These are phyloP conservation scores for Thymelicus sylvestris DNA, from an alignment of 2,888 invertebrate genomes.

Conservation along the genomic window DNA sequence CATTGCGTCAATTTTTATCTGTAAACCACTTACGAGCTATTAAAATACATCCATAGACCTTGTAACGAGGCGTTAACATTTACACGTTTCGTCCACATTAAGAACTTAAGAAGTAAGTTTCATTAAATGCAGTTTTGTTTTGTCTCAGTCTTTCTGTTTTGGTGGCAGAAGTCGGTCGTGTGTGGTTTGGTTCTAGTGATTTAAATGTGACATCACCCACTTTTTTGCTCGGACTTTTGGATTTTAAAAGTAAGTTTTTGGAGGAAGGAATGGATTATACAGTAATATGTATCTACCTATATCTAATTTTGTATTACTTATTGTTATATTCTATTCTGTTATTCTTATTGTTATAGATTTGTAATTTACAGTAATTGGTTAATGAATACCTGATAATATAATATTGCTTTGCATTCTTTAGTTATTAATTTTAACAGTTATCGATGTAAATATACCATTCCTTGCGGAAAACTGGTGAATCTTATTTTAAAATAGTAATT, in stretches of 20 bases:
- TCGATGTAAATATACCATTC: too few relatives aligned
- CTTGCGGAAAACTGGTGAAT: too few relatives aligned
- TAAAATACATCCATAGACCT: conserved; percentile 13
- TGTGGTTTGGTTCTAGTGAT: conserved; percentile 7
- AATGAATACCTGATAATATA: too few relatives aligned
- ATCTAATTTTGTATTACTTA: too few relatives aligned
- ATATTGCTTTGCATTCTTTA: too few relatives aligned
- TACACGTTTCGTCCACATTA: conserved; percentile 11
- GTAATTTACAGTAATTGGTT: too few relatives aligned
- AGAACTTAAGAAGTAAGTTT: conserved; percentile 4
- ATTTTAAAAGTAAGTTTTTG: conserved; percentile 27
- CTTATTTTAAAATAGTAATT: too few relatives aligned
- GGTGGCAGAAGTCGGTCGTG: conserved; percentile 23
- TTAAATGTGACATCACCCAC: conserved; percentile 23
- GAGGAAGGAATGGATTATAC: too few relatives aligned
- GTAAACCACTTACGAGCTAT: conserved; percentile 3
- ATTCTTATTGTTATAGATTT: too few relatives aligned
- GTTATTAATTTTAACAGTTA: too few relatives aligned
- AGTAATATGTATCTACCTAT: too few relatives aligned
- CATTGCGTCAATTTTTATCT: conserved; percentile 4
- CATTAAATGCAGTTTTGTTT: conserved; percentile 33
- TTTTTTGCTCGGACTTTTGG: conserved; percentile 21
- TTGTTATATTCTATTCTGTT: too few relatives aligned
- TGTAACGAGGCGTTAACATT: conserved; percentile 14
- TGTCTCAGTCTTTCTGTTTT: conserved; percentile 32